phyloP scores from a whole-genome alignment of 2,888 invertebrate genomes.

The Harpalus rubripes region DNA sequence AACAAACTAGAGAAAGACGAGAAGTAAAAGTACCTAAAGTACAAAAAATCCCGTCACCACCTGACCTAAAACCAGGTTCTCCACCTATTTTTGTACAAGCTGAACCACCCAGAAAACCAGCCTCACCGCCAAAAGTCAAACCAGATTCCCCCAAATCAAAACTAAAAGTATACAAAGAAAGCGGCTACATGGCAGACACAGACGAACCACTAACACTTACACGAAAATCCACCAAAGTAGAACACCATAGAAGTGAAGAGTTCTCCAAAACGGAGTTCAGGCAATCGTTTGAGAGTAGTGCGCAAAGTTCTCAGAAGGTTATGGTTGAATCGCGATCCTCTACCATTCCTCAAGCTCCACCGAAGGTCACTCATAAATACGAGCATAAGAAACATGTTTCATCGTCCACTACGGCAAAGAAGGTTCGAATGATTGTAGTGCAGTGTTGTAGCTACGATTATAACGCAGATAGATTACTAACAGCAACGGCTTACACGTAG shows the following conservation, averaged over 20 bases:
- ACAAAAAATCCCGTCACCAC: conserved; percentile 72
- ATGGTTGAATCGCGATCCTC: conserved; percentile 70
- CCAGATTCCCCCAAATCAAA: conserved; percentile 80
- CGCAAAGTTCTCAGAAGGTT: conserved; percentile 72
- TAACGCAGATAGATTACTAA: conserved; percentile 33
- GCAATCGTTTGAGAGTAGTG: conserved; percentile 73
- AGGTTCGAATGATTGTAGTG: conserved; percentile 74
- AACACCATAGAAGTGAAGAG: conserved; percentile 73
- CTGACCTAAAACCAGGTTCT: conserved; percentile 76
- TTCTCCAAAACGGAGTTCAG: conserved; percentile 71
- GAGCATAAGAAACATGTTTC: conserved; percentile 74
- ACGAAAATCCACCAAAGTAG: conserved; percentile 72
- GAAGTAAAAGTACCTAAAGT: conserved; percentile 70
- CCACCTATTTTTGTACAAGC: conserved; percentile 76
- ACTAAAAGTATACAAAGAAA: conserved; percentile 78
- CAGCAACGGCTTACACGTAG: conserved; percentile 7
- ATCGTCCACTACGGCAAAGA: conserved; percentile 74
- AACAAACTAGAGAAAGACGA: conserved; percentile 70
- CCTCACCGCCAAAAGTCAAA: conserved; percentile 73
- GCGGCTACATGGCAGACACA: conserved; percentile 86
- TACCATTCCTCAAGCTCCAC: conserved; percentile 70
- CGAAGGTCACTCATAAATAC: conserved; percentile 71
- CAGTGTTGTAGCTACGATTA: conserved; percentile 62
- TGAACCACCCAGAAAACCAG: conserved; percentile 70
- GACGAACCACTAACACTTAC: conserved; percentile 80